A percentile compares a stretch with the other conserved stretches of the same genome.
These are phyloP conservation scores for Forbesichthys papilliferus DNA, from an alignment of 2,113 vertebrate species.

Conservation along the genomic window DNA sequence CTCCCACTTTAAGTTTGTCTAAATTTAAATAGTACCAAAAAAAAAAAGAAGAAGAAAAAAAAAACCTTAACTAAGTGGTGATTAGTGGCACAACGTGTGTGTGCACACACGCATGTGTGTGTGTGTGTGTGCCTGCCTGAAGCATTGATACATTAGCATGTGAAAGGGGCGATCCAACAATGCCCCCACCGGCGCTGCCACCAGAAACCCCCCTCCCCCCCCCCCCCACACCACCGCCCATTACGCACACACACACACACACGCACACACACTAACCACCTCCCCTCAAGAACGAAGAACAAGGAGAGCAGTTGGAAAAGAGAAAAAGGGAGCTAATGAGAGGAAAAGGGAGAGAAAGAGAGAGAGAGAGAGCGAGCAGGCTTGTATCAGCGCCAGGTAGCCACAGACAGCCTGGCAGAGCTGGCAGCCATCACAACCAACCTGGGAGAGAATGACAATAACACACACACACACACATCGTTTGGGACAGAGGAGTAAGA, in stretches of 20 bases:
- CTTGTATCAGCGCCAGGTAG: slow-evolving; percentile 51
- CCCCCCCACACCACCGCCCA: slow-evolving; percentile 24
- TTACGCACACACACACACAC: slow-evolving; percentile 23
- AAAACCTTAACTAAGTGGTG: slow-evolving; percentile 10
- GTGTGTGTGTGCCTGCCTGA: slow-evolving; percentile 38
- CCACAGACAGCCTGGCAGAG: slow-evolving; percentile 51
- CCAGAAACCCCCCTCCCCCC: slow-evolving; percentile 21
- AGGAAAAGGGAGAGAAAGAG: slow-evolving; percentile 56
- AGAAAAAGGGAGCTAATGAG: slow-evolving; percentile 74
- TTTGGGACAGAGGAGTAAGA: slow-evolving; percentile 28
- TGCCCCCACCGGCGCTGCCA: slow-evolving; percentile 2
- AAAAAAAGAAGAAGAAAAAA: slow-evolving; percentile 34
- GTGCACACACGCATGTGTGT: not conserved
- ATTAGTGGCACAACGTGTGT: slow-evolving; percentile 12
- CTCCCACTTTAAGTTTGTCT: slow-evolving; percentile 32
- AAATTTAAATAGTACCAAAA: slow-evolving; percentile 45
- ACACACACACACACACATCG: slow-evolving; percentile 6
- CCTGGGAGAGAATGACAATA: slow-evolving; percentile 59
- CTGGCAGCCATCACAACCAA: slow-evolving; percentile 59
- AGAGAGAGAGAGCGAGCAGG: slow-evolving; percentile 71
- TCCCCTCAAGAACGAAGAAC: slow-evolving; percentile 42
- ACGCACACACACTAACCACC: slow-evolving; percentile 40
- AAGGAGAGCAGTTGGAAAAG: slow-evolving; percentile 53
- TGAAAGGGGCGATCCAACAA: slow-evolving; percentile 66
- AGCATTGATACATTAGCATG: slow-evolving; percentile 66